Conservation (phyloP, 2,888 invertebrate genomes). For the Himalopsyche kuldschensis region DNA sequence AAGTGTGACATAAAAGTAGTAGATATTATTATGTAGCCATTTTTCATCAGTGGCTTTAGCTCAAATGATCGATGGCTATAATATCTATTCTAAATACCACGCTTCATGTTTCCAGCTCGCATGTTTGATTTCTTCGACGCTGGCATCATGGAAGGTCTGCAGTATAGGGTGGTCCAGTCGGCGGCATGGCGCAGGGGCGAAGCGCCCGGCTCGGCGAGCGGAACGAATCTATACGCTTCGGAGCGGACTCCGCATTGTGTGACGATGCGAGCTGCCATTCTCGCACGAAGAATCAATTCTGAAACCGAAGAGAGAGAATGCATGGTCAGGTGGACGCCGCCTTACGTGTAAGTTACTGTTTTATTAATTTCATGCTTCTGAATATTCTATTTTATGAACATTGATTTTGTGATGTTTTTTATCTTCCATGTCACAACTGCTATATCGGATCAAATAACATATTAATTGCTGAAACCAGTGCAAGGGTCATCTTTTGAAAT, state of each 20-base stretch:
- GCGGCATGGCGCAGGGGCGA: slow-evolving; percentile 63
- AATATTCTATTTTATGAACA: too few relatives aligned
- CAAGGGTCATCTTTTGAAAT: too few relatives aligned
- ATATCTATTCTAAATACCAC: not conserved
- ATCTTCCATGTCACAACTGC: too few relatives aligned
- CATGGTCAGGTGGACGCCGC: slow-evolving; percentile 32
- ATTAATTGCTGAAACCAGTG: too few relatives aligned
- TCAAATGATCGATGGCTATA: too few relatives aligned
- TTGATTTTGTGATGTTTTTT: too few relatives aligned
- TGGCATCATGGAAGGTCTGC: slow-evolving; percentile 89
- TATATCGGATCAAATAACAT: too few relatives aligned
- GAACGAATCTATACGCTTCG: slow-evolving; percentile 42
- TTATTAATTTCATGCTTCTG: too few relatives aligned
- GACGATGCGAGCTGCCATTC: slow-evolving; percentile 69
- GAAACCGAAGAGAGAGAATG: slow-evolving; percentile 44
- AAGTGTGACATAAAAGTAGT: too few relatives aligned
- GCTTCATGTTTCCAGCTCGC: slow-evolving; percentile 67
- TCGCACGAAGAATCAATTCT: slow-evolving; percentile 66
- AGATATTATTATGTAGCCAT: too few relatives aligned
- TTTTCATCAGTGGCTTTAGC: too few relatives aligned
- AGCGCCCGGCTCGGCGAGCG: slow-evolving; percentile 56
- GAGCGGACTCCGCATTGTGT: slow-evolving; percentile 56
- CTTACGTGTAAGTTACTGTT: slow-evolving; percentile 36
- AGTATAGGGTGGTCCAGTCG: slow-evolving; percentile 75
- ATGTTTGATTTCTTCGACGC: slow-evolving; percentile 93